These are phyloP conservation scores for Dendroctonus valens DNA, from an alignment of 1,140 invertebrate species.

Conservation along the genomic window DNA sequence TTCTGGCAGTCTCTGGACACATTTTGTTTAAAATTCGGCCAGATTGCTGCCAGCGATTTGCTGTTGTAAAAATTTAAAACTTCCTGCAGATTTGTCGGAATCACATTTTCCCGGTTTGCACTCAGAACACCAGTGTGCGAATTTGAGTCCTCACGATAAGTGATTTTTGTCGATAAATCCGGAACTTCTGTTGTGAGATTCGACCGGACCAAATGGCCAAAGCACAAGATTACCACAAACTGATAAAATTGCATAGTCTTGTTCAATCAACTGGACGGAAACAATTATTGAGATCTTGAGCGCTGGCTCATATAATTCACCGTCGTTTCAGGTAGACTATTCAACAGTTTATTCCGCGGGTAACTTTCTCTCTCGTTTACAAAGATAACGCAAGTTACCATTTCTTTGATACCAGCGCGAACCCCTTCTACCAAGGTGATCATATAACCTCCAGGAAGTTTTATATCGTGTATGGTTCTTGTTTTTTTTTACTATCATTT, in stretches of 20 bases:
- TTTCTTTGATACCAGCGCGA: slow-evolving; percentile 37
- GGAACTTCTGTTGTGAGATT: slow-evolving; percentile 5
- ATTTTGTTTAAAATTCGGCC: slow-evolving; percentile 45
- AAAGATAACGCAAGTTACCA: slow-evolving; percentile 23
- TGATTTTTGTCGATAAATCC: neutral
- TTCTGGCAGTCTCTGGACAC: slow-evolving; percentile 55
- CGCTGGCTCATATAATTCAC: too few species aligned
- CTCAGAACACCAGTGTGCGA: slow-evolving; percentile 33
- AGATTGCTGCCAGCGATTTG: slow-evolving; percentile 50
- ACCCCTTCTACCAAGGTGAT: slow-evolving; percentile 23
- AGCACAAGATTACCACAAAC: too few species aligned
- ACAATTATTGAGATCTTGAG: too few species aligned
- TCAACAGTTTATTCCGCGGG: slow-evolving; percentile 18
- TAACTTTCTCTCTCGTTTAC: slow-evolving; percentile 37
- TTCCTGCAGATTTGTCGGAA: slow-evolving; percentile 46
- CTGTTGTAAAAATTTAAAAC: slow-evolving; percentile 54
- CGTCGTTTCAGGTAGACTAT: too few species aligned
- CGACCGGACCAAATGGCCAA: neutral
- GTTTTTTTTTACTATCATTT: slow-evolving; percentile 17
- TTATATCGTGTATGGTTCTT: slow-evolving; percentile 16
- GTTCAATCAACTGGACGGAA: too few species aligned
- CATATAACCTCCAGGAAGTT: slow-evolving; percentile 34
- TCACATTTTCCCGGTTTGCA: slow-evolving; percentile 40
- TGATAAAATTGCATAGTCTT: too few species aligned
- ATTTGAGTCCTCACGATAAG: too few species aligned